Base-by-base conservation (phyloP, 2,797 vertebrate genomes). In the Sitta carolinensis region DNA sequence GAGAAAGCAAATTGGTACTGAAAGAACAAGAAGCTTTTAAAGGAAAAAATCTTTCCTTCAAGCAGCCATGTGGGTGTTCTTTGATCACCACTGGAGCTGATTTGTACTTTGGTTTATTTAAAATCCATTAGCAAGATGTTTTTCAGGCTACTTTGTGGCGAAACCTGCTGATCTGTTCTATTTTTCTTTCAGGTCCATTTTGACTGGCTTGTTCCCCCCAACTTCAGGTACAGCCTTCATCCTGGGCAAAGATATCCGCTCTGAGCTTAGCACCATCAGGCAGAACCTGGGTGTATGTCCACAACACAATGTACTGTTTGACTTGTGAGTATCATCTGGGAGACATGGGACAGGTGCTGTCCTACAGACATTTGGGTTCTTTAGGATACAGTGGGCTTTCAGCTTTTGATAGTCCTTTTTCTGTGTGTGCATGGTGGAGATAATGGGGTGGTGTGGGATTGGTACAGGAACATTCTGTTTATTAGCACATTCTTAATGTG, bases 271-370 rank as follows among this genome's bases (percentile, higher is more conserved):
- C 91, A 94, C 98, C 91, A 99, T 99, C 93, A 98, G 99, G 29
- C 98, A 99, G 97, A 99, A 99, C 95, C 97, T 99, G 92, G 99
- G 99, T 5, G 98, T 99, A 92, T 99, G 99, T 95, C 99, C 99
- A 1, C 99, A 99, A 77, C 99, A 99, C 97, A 99, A 99, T 2
- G 99, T 99, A n/a, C 98, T 99, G n/a, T 99, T 99, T 97, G 98
- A 99, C 76, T 97, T 99, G 99, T 99, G 97, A 98, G 99, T 98
- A 93, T 25, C 55, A 30, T 48, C 9, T 26, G 8, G 23, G 16
- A 57, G 59, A 48, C 5, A 3, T 10, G n/a, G 11, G 9, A 3
- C 34, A 68, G 30, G 11, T 85, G 26, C 76, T 76, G 20, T 2
- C 22, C 55, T 57, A 3, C 16, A 47, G 32, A 5, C 0, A 0